A percentile compares a stretch with the other conserved stretches of the same genome.
Evolutionary conservation across 1,140 invertebrate species (phyloP).

Genomic region (Zaprionus capensis): DNA sequence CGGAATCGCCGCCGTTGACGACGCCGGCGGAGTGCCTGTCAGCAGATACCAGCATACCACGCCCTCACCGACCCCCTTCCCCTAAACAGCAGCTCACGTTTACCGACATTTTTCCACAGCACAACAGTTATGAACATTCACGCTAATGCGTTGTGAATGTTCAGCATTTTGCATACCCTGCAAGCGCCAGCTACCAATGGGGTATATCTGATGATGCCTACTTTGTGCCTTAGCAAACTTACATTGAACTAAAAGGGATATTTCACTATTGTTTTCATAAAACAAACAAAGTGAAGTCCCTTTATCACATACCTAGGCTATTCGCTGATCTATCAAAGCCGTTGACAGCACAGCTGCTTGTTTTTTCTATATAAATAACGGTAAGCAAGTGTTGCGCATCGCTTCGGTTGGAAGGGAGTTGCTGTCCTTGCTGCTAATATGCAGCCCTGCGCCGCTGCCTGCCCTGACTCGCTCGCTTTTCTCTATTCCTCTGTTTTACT

Average conservation of each 20-base stretch:
- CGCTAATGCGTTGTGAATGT: slow-evolving; percentile 78
- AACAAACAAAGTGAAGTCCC: neutral
- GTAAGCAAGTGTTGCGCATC: slow-evolving; percentile 50
- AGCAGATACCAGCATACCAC: slow-evolving; percentile 47
- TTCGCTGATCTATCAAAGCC: neutral
- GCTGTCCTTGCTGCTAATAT: slow-evolving; percentile 46
- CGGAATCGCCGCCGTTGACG: slow-evolving; percentile 14
- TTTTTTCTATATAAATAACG: slow-evolving; percentile 49
- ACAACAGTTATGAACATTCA: slow-evolving; percentile 76
- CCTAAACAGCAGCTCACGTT: slow-evolving; percentile 3
- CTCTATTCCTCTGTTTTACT: neutral
- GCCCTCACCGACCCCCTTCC: neutral
- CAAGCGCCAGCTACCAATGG: neutral
- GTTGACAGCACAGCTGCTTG: neutral
- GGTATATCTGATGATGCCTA: neutral
- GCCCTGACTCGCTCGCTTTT: neutral
- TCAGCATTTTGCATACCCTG: slow-evolving; percentile 56
- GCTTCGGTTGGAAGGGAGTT: slow-evolving; percentile 16
- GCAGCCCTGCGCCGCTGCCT: slow-evolving; percentile 3
- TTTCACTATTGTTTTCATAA: neutral
- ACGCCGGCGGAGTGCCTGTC: slow-evolving; percentile 24
- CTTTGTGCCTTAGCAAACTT: no score
- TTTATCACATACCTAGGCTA: slow-evolving; percentile 5
- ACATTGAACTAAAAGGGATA: neutral
- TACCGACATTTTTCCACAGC: slow-evolving; percentile 30